Evolutionary conservation across 2,797 vertebrate genomes (phyloP), one percentile per base, ranked within the genome.

Genomic region (Valencia hispanica): DNA sequence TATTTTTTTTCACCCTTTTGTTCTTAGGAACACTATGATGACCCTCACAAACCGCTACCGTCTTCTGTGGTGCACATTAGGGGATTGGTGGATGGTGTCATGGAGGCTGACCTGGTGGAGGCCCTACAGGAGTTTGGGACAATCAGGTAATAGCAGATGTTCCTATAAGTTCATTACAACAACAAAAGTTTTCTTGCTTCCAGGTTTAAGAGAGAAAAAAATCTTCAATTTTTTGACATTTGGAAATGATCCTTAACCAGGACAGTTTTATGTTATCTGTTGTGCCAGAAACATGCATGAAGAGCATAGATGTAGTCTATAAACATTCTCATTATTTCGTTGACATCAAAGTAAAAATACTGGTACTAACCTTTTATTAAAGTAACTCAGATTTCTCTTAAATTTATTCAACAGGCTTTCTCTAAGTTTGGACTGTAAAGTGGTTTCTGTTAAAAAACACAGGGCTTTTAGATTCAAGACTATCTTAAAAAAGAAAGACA

Each of bases 21-120:
- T 9, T 45, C 11, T 2, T 53, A 99, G 97, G 97, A 99, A 93
- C 95, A 94, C 82, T 98, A 98, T 18, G 96, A 97, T 18, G 97
- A 98, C 84, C 98, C 97, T 1, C 97, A 99, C 81, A 99, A 99
- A 92, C 97, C 98, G 0, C 95, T 97, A 0, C 97, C 98, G 39
- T 99, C 98, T 41, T 94, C 96, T 3, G 98, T 99, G 85, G 97
- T 99, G 32, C 98, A 99, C 84, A 97, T 99, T 82, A 91, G 98
- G 79, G 98, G 98, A 55, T 93, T 98, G 82, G 96, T 97, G 43
- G 98, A 99, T 1, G 97, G 97, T 0, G 96, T 98, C 12, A 95
- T 98, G 87, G 98, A 99, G 89, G 95, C 97, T 1, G 97, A 99
- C 69, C 94, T 99, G 36, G 97, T 97, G 89, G 97, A 98, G 89